phyloP scores from a whole-genome alignment of 2,888 invertebrate species.

The Villa cingulata region DNA sequence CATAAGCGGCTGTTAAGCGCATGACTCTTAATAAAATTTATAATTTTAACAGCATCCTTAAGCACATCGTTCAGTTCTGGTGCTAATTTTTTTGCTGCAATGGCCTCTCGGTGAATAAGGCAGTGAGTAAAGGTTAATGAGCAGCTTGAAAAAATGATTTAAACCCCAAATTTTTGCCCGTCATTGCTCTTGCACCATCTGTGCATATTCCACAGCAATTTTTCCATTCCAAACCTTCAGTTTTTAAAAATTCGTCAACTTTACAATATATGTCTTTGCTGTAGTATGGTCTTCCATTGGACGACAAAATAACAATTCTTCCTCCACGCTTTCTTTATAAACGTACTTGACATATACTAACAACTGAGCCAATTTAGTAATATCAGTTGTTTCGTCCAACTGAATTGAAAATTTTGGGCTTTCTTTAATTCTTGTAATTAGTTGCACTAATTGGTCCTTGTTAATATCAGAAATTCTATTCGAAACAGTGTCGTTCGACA shows the following conservation, averaged over 20 bases:
- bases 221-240: constrained; percentile 5
- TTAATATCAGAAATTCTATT: constrained; percentile 4
- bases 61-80: constrained; percentile 18
- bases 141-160: constrained; percentile 4
- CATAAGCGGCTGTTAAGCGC: constrained; percentile 19
- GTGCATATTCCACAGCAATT: constrained; percentile 6
- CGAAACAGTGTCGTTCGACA: constrained; percentile 1
- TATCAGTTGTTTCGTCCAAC: constrained; percentile 3
- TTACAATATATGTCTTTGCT: constrained; percentile 4
- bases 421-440: constrained; percentile 1
- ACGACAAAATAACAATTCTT: constrained; percentile 4
- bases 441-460: background rate
- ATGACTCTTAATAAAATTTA: constrained; percentile 19
- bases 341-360: too few species aligned
- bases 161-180: constrained; percentile 4
- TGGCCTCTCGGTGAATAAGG: constrained; percentile 18
- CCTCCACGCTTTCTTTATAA: too few species aligned
- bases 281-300: constrained; percentile 1
- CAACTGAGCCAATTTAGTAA: background rate
- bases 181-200: constrained; percentile 6
- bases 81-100: constrained; percentile 19
- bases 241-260: constrained; percentile 5
- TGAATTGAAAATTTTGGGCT: constrained; percentile 1
- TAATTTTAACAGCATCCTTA: constrained; percentile 17
- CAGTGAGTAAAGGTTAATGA: constrained; percentile 15